Base-by-base conservation (phyloP, 1,140 invertebrate species). In the Drosophila leontia region DNA sequence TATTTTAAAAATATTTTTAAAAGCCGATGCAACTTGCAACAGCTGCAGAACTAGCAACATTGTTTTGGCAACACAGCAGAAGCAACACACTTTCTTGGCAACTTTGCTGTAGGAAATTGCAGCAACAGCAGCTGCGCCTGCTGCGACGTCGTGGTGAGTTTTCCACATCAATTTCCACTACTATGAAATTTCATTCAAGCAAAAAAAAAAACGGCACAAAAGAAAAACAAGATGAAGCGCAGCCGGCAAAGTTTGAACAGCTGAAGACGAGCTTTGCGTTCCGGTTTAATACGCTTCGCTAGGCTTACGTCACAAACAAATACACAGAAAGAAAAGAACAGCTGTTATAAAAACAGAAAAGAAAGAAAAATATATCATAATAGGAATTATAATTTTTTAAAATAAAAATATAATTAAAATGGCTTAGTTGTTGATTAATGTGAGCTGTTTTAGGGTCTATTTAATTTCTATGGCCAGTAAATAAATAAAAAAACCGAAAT, bases 171-270 rank as follows among this genome's bases (percentile, higher is more conserved):
- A 56, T 77, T 47, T 60, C 42, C 39, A 65, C 29, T 68, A 77
- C 74, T 77, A 77, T 57, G 56, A 77, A 60, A 77, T 77, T 77
- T 77, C 75, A 77, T 77, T 77, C 74, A 77, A 58, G 42, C 74
- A 19, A 59, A 50, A 50, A 26, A 59, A 50, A 50, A 56, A 51
- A n/a, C n/a, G 34, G 4, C 51, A 37, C 2, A 70, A 70, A 74
- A 32, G 23, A 50, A 75, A 75, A 41, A 59, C 37, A 51, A 78
- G 57, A 64, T 65, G 59, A 69, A 80, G 80, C 62, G 64, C 65
- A 68, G 75, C 63, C 65, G 64, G 55, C 75, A 47, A 69, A 72
- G 67, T 71, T 60, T 72, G 69, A 72, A 72, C 69, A 72, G 69
- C 69, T 72, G 69, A 72, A 72, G 67, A 60, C 53, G 53, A 72